Evolutionary conservation across 2,797 vertebrate genomes (phyloP).

Genomic region (Sciaenops ocellatus): DNA sequence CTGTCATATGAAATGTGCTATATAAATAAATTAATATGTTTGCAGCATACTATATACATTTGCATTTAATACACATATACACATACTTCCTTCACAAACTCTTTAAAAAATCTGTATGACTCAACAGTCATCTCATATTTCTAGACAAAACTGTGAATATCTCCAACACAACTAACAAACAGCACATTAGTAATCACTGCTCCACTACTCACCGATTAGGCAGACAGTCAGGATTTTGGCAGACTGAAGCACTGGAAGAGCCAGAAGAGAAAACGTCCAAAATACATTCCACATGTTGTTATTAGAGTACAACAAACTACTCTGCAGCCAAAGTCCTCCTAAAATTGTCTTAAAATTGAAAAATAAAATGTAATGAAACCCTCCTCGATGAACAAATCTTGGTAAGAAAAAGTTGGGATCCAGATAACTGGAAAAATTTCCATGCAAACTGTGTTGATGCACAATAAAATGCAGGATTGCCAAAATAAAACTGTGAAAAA

Average conservation of each 20-base stretch:
- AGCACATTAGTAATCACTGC: slow-evolving; percentile 2
- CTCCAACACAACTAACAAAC: neutral
- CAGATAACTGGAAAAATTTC: slow-evolving; percentile 1
- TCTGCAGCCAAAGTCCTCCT: slow-evolving; percentile 31
- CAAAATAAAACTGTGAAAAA: neutral
- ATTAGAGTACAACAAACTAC: slow-evolving; percentile 24
- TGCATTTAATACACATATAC: neutral
- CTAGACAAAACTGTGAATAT: neutral
- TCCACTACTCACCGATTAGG: slow-evolving; percentile 77
- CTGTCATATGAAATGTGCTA: too few relatives aligned
- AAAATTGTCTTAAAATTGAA: slow-evolving; percentile 37
- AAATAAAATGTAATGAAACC: slow-evolving; percentile 35
- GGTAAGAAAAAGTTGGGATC: slow-evolving; percentile 9
- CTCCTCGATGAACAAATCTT: neutral
- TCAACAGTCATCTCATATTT: neutral
- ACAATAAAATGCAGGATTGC: neutral
- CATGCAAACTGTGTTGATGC: slow-evolving; percentile 1
- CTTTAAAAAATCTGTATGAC: neutral
- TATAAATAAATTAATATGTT: neutral
- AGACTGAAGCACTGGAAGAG: slow-evolving; percentile 70
- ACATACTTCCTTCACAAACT: neutral
- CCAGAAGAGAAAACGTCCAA: slow-evolving; percentile 69
- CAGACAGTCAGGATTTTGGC: slow-evolving; percentile 79
- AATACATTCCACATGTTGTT: slow-evolving; percentile 64
- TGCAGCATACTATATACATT: neutral